Evolutionary conservation across 2,888 invertebrate species (phyloP).

Genomic region (Octonoba sinensis): DNA sequence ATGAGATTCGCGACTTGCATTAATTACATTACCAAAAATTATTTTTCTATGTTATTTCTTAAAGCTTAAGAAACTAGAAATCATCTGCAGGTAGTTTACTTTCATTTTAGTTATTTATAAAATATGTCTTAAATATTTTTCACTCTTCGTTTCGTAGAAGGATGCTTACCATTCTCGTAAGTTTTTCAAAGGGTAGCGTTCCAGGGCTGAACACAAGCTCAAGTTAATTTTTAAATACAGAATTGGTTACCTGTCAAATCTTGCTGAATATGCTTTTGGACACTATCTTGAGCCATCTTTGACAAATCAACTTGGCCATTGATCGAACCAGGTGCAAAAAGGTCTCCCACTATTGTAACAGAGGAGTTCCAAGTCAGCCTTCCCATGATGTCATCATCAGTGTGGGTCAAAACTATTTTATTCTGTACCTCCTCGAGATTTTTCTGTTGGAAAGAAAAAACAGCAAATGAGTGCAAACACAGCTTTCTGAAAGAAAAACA

Average conservation of each 20-base stretch:
- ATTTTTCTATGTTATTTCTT: too few species aligned
- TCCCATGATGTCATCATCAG: conserved; percentile 13
- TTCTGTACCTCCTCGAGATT: conserved; percentile 10
- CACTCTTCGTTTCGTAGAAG: too few species aligned
- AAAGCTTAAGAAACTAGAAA: too few species aligned
- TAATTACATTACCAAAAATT: too few species aligned
- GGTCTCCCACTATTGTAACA: conserved; percentile 2
- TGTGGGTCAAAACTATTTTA: conserved; percentile 13
- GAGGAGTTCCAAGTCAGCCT: background rate
- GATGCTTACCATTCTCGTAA: too few species aligned
- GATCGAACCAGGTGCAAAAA: conserved; percentile 14
- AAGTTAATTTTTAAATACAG: background rate
- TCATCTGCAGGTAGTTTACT: too few species aligned
- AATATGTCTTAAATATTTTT: too few species aligned
- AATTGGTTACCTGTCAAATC: conserved; percentile 28
- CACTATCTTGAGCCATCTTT: conserved; percentile 3
- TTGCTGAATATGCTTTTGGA: conserved; percentile 17
- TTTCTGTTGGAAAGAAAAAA: conserved; percentile 20
- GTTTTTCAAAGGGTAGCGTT: too few species aligned
- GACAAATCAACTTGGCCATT: conserved; percentile 14
- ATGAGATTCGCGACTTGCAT: too few species aligned
- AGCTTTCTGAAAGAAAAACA: background rate
- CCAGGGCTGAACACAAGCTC: background rate
- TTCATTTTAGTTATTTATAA: too few species aligned
- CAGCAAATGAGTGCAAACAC: background rate